A percentile compares a stretch with the other conserved stretches of the same genome.
phyloP scores from a whole-genome alignment of 2,888 invertebrate species.

The Galeopsomyia nigrocyanea region DNA sequence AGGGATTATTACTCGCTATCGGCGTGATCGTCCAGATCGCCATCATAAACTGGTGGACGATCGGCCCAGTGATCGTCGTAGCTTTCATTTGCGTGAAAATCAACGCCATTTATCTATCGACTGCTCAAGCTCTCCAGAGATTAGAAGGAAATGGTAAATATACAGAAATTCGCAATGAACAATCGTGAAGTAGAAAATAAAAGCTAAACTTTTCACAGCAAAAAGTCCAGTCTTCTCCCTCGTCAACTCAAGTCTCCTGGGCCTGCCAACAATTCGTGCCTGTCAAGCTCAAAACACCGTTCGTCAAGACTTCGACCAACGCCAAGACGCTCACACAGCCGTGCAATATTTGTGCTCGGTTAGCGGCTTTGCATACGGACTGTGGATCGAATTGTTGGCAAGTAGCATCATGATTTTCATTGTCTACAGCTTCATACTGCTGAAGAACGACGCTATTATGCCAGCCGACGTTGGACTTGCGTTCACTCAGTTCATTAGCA shows the following conservation, averaged over 20 bases:
- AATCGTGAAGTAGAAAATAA: too few species aligned
- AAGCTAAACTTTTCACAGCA: conserved; percentile 47
- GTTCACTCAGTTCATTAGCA: conserved; percentile 76
- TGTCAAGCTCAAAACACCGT: conserved; percentile 81
- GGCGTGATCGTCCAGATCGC: conserved; percentile 82
- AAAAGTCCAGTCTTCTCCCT: conserved; percentile 93
- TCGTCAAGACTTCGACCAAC: conserved; percentile 80
- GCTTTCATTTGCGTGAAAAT: conserved; percentile 76
- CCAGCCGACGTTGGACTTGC: conserved; percentile 81
- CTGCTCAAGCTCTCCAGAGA: conserved; percentile 81
- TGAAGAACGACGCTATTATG: conserved; percentile 68
- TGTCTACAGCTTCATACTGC: conserved; percentile 75
- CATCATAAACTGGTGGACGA: conserved; percentile 78
- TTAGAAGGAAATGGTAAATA: conserved; percentile 70
- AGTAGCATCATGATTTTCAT: conserved; percentile 74
- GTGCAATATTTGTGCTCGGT: conserved; percentile 75
- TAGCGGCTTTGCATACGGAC: conserved; percentile 75
- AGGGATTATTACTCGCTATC: conserved; percentile 78
- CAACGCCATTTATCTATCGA: conserved; percentile 77
- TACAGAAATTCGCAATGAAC: neutral
- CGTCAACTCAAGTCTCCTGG: conserved; percentile 86
- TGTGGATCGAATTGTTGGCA: conserved; percentile 77
- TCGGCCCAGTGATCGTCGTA: conserved; percentile 75
- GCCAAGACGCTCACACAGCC: conserved; percentile 79
- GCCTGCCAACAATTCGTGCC: conserved; percentile 89